phyloP scores from a whole-genome alignment of 2,888 invertebrate species.

The Cephus nigrinus region DNA sequence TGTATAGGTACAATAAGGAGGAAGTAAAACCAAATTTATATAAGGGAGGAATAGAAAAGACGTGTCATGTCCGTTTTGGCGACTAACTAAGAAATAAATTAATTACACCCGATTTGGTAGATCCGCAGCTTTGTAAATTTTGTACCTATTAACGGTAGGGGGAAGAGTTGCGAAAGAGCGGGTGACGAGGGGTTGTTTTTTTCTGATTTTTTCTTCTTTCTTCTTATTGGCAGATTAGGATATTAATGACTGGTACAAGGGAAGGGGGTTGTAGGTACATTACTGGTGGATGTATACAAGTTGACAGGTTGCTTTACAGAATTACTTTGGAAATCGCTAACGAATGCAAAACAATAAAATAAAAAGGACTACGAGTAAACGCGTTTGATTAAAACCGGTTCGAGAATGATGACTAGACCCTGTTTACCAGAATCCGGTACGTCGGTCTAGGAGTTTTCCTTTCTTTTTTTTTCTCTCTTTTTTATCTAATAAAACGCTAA shows the following conservation, averaged over 20 bases:
- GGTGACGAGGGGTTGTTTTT: too few species aligned
- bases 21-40: too few species aligned
- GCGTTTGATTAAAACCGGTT: conserved; percentile 32
- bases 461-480: conserved; percentile 12
- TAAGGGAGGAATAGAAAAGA: too few species aligned
- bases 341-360: conserved; percentile 15
- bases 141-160: conserved; percentile 22
- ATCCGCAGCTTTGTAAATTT: conserved; percentile 14
- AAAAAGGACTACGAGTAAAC: conserved; percentile 14
- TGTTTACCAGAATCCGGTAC: conserved; percentile 48
- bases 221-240: too few species aligned
- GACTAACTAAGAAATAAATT: conserved; percentile 52
- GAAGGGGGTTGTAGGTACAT: too few species aligned
- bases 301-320: too few species aligned
- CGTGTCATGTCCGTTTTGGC: conserved; percentile 46
- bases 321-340: conserved; percentile 2
- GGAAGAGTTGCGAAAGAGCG: too few species aligned
- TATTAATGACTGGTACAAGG: too few species aligned
- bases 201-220: too few species aligned
- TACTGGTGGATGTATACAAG: too few species aligned
- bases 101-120: conserved; percentile 42
- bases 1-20: too few species aligned
- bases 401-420: conserved; percentile 50
- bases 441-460: conserved; percentile 34
- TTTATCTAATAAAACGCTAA: conserved; percentile 27